Evolutionary conservation across 2,113 vertebrate species (phyloP), one percentile per base, ranked within the genome.

Genomic region (Falcunculus frontatus): DNA sequence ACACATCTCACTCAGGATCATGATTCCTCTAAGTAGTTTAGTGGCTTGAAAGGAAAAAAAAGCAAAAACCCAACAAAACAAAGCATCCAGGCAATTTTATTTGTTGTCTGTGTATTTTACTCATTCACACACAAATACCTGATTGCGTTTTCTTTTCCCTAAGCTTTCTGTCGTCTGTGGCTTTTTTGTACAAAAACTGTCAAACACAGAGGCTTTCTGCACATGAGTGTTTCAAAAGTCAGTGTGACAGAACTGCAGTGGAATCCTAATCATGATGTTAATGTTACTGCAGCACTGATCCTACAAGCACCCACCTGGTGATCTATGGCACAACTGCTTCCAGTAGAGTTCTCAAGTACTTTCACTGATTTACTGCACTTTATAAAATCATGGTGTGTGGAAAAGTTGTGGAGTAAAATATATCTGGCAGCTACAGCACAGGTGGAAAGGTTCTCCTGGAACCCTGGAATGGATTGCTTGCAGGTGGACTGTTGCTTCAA

Each of bases 401-500:
- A 60, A 50, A 72, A 55, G 47, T 4, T 82, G 57, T 52, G 16
- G 13, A 56, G 20, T 64, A 21, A 37, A 65, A 42, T 67, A 3
- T 15, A 39, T 49, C 41, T 67, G 55, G 41, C 52, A 63, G 25
- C 11, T 59, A 13, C 23, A 83, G 68, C 59, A 22, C 11, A 46
- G 50, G 22, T 59, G 17, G 35, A 63, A 88, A 46, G 4, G 33
- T 72, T 85, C 25, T 39, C 20, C 60, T 68, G 59, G 42, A 83
- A 50, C 55, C 5, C 1, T n/a, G 30, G 35, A 7, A 1, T n/a
- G 30, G 35, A 7, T 39, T 1, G 0, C 4, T 1, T 74, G 35
- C 8, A 70, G 46, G n/a, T 39, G 6, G 25, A 17, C 22, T 74
- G 56, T 19, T 80, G 77, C 52, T 84, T 74, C 22, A 25, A 70